phyloP scores from a whole-genome alignment of 2,113 vertebrate species.

The Phainopepla nitens region DNA sequence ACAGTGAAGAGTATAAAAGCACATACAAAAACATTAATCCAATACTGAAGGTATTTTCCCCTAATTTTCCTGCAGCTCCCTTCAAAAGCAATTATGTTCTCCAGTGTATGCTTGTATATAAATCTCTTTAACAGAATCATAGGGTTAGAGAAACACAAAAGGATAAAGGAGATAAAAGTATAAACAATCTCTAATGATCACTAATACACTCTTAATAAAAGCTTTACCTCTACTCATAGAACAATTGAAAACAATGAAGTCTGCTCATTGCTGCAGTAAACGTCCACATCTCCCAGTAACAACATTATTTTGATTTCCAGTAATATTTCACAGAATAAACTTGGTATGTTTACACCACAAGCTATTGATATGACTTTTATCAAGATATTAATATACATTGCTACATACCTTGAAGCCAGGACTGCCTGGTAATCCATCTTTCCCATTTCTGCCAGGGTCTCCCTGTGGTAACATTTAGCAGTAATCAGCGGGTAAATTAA shows the following conservation, averaged over 20 bases:
- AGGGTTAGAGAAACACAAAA: not conserved
- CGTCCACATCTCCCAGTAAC: not conserved
- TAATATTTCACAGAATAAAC: not conserved
- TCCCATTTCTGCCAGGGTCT: conserved; percentile 83
- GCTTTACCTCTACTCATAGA: not conserved
- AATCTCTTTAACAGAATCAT: not conserved
- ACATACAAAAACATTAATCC: not conserved
- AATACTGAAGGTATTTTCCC: not conserved
- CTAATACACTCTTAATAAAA: not conserved
- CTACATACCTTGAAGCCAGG: conserved; percentile 86
- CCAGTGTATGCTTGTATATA: not conserved
- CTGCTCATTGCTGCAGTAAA: not conserved
- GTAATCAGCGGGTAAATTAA: not conserved
- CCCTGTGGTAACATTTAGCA: conserved; percentile 75
- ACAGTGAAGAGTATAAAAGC: not conserved
- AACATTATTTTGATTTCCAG: not conserved
- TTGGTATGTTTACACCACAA: not conserved
- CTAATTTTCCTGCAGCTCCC: not conserved
- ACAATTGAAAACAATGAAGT: not conserved
- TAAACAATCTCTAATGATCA: not conserved
- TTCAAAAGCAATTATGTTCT: not conserved
- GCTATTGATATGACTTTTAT: not conserved
- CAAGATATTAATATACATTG: not conserved
- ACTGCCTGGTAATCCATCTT: conserved; percentile 82
- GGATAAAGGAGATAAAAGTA: not conserved